Percentiles rank a stretch among this genome's conserved stretches.
Evolutionary conservation across 2,888 invertebrate species (phyloP).

Genomic region (Nyleta sp.): DNA sequence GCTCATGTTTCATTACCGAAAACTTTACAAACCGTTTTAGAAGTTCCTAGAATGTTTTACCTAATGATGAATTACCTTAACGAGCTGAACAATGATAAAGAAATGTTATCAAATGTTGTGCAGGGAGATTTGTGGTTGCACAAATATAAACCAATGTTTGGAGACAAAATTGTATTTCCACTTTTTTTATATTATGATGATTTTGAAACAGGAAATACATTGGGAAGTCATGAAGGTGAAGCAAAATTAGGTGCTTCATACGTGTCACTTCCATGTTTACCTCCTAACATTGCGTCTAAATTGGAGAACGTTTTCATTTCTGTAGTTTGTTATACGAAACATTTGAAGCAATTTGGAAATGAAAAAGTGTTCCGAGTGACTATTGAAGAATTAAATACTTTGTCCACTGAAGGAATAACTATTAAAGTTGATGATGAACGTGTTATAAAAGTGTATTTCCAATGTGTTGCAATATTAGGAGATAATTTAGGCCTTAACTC

Average conservation of each 20-base stretch:
- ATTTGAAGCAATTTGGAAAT: background rate
- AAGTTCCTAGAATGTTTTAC: background rate
- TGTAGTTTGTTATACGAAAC: background rate
- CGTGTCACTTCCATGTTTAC: constrained; percentile 45
- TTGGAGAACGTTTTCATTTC: background rate
- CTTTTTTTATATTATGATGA: constrained; percentile 1
- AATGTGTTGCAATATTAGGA: background rate
- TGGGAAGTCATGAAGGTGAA: constrained; percentile 9
- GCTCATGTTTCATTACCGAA: background rate
- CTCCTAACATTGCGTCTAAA: constrained; percentile 16
- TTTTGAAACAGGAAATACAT: background rate
- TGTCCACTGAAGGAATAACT: background rate
- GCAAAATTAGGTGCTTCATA: constrained; percentile 59
- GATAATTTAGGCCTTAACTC: no score
- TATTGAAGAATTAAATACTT: background rate
- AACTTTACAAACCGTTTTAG: background rate
- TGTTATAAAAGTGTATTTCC: background rate
- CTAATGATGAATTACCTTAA: constrained; percentile 28
- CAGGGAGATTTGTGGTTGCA: constrained; percentile 26
- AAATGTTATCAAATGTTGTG: constrained; percentile 1
- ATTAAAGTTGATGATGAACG: background rate
- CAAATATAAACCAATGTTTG: constrained; percentile 8
- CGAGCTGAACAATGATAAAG: constrained; percentile 13
- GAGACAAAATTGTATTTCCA: constrained; percentile 18
- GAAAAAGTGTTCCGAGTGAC: background rate